Evolutionary conservation across 2,888 invertebrate genomes (phyloP), one percentile per base, ranked within the genome.

Genomic region (Acanthosepion lycidas): DNA sequence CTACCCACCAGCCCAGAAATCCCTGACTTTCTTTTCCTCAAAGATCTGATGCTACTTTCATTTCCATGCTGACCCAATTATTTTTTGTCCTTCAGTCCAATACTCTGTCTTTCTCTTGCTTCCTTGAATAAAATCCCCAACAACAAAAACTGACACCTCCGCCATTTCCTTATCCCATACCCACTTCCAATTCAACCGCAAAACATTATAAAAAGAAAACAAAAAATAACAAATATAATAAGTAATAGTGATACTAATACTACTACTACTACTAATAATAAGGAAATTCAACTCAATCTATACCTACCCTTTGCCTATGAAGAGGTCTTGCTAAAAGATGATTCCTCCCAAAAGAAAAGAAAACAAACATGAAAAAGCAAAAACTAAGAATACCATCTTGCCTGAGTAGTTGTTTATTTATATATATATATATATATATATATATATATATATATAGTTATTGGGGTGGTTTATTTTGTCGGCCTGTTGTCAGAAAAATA

Each of bases 361-460:
- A 78, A 78, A 12, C 6, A 78, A 8, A n/a, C 28, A 9, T 28
- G 23, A 78, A n/a, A n/a, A n/a, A 78, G 5, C 20, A 78, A 78
- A 78, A 78, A 78, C 9, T 5, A 78, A n/a, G 15, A 78, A 78
- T 33, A 78, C 78, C 78, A 78, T 78, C 78, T 78, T 78, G 78
- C 78, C 78, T 78, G 78, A 78, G 78, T 78, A 78, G 78, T 78
- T 78, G n/a, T 33, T 78, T 78, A 78, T 78, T 18, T 33, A 33
- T n/a, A 78, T 78, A 78, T 78, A 78, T 78, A 78, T 78, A 78
- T 64, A 64, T 64, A 64, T 64, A 64, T 64, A 64, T 64, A 64
- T 28, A 64, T 64, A 64, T 64, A 64, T 64, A 64, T 64, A 64
- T 64, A 64, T 64, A 78, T n/a, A 78, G n/a, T 78, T 78, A 78